A percentile compares a stretch with the other conserved stretches of the same genome.
Evolutionary conservation across 2,113 vertebrate genomes (phyloP).

Genomic region (Poecile atricapillus): DNA sequence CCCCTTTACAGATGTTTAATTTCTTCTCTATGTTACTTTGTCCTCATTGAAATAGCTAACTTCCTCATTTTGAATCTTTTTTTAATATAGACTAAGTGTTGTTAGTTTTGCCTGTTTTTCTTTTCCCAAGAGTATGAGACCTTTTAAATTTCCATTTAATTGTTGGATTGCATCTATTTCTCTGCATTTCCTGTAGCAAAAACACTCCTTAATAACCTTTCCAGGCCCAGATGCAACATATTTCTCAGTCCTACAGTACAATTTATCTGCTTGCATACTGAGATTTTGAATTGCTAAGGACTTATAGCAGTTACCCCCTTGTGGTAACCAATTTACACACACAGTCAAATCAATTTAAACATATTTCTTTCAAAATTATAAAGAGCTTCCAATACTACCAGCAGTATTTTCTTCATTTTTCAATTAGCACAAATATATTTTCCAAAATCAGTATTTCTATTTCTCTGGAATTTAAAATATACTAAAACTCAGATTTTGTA

Average conservation of each 20-base stretch:
- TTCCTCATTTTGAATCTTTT: background rate
- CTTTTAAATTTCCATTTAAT: background rate
- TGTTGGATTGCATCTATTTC: background rate
- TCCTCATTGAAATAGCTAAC: background rate
- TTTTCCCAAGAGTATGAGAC: background rate
- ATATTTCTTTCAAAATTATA: background rate
- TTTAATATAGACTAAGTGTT: background rate
- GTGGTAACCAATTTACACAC: constrained; percentile 24
- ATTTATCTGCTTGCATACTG: background rate
- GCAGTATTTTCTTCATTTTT: background rate
- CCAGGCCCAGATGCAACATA: background rate
- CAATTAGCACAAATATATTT: background rate
- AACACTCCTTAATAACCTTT: background rate
- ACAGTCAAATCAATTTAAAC: background rate
- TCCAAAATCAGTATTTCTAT: background rate
- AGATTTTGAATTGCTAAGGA: background rate
- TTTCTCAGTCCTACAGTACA: background rate
- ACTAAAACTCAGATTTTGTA: background rate
- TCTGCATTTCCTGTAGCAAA: background rate
- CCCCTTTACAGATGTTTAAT: background rate
- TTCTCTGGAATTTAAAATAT: background rate
- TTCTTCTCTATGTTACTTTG: background rate
- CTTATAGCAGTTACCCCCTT: background rate
- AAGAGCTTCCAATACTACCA: background rate
- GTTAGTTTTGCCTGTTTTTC: background rate